phyloP scores from a whole-genome alignment of 1,140 invertebrate species.

The Drosophila mauritiana region DNA sequence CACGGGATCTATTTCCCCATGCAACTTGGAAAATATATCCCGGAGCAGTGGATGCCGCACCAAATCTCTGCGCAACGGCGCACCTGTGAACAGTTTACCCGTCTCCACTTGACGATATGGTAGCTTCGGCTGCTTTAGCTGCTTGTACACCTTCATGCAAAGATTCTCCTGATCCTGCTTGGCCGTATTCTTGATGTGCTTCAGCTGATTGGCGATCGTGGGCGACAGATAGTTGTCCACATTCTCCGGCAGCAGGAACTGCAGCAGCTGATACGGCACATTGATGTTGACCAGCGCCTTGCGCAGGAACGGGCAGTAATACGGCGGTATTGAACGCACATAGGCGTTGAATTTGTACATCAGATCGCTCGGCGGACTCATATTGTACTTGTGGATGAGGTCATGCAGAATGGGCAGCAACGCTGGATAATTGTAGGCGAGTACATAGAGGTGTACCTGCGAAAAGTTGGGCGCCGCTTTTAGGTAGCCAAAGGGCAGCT shows the following conservation, averaged over 20 bases:
- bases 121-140: constrained; percentile 85
- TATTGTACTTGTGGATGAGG: constrained; percentile 94
- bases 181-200: constrained; percentile 97
- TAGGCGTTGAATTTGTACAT: constrained; percentile 96
- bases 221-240: constrained; percentile 97
- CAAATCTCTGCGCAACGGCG: constrained; percentile 87
- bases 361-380: constrained; percentile 96
- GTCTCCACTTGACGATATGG: constrained; percentile 87
- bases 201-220: constrained; percentile 96
- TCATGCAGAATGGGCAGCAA: constrained; percentile 97
- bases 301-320: constrained; percentile 96
- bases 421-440: constrained; percentile 99
- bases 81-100: constrained; percentile 84
- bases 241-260: constrained; percentile 94
- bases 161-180: constrained; percentile 97
- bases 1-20: constrained; percentile 91
- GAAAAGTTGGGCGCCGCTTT: constrained; percentile 97
- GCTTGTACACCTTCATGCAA: constrained; percentile 87
- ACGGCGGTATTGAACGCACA: constrained; percentile 96
- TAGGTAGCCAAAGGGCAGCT: constrained; percentile 97
- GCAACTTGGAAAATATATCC: constrained; percentile 91
- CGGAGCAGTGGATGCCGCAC: constrained; percentile 91
- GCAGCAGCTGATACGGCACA: constrained; percentile 90
- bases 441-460: constrained; percentile 98
- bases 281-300: constrained; percentile 97